A percentile compares a stretch with the other conserved stretches of the same genome.
These are phyloP conservation scores for Hemistola chrysoprasaria DNA, from an alignment of 2,888 invertebrate genomes.

Conservation along the genomic window DNA sequence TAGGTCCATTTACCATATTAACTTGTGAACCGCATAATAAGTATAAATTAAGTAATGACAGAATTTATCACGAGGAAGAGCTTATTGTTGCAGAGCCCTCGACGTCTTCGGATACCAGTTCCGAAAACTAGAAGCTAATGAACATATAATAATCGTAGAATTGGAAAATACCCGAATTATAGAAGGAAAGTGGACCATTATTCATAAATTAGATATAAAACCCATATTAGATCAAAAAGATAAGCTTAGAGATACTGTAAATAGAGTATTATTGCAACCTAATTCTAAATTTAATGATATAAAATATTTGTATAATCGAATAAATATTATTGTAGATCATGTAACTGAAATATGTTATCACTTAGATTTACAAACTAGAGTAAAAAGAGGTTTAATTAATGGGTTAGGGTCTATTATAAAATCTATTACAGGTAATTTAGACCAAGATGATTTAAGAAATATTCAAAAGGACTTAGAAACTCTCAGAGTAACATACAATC, in stretches of 20 bases:
- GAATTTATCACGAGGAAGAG: background rate
- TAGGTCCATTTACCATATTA: background rate
- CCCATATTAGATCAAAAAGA: too few relatives aligned
- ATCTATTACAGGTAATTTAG: conserved; percentile 8
- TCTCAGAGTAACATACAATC: too few relatives aligned
- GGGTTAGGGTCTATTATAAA: conserved; percentile 8
- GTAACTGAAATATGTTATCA: conserved; percentile 12
- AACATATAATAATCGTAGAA: too few relatives aligned
- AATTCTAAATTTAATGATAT: background rate
- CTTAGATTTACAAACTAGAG: conserved; percentile 12
- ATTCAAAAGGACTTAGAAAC: too few relatives aligned
- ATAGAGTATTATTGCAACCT: too few relatives aligned
- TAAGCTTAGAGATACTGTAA: too few relatives aligned
- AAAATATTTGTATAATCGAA: conserved; percentile 7
- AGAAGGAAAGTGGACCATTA: too few relatives aligned
- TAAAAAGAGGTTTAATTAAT: conserved; percentile 9
- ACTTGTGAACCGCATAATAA: background rate
- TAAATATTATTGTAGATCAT: conserved; percentile 16
- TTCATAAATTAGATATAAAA: too few relatives aligned
- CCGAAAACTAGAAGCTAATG: too few relatives aligned
- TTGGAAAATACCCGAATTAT: too few relatives aligned
- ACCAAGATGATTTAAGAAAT: background rate
- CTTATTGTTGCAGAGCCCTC: too few relatives aligned
- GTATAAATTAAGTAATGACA: background rate
- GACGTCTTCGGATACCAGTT: too few relatives aligned